Percentiles rank a stretch among this genome's conserved stretches.
Evolutionary conservation across 2,113 vertebrate genomes (phyloP).

Genomic region (Aphyosemion australe): DNA sequence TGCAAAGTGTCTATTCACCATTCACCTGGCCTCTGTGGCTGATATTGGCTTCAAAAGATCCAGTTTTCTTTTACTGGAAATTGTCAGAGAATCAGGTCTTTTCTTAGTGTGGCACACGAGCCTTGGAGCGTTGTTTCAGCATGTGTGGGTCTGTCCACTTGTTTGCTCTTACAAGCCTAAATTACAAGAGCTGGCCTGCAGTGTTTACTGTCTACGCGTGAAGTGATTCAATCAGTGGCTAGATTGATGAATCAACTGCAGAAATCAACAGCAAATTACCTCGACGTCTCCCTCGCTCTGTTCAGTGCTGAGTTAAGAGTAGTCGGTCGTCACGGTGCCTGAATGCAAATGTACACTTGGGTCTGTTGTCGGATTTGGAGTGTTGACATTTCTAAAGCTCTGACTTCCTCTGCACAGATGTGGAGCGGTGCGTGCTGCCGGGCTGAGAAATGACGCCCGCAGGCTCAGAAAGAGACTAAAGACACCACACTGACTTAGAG

Average conservation of each 20-base stretch:
- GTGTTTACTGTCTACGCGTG: conserved; percentile 40
- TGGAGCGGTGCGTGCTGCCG: conserved; percentile 23
- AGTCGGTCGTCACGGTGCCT: conserved; percentile 25
- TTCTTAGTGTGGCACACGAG: not conserved
- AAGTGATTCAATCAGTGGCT: conserved; percentile 50
- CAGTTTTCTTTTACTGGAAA: conserved; percentile 6
- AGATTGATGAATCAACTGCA: conserved; percentile 56
- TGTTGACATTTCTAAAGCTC: conserved; percentile 56
- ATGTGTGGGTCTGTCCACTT: not conserved
- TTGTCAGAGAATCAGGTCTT: conserved; percentile 7
- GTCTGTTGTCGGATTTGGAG: conserved; percentile 10
- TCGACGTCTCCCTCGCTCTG: conserved; percentile 55
- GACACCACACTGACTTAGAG: conserved; percentile 63
- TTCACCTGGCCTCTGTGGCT: conserved; percentile 36
- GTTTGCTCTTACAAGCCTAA: conserved; percentile 34
- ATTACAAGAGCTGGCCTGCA: conserved; percentile 33
- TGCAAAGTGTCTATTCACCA: conserved; percentile 41
- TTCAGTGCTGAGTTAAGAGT: conserved; percentile 21
- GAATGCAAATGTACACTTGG: conserved; percentile 57
- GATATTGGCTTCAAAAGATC: conserved; percentile 29
- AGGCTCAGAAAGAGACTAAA: conserved; percentile 46
- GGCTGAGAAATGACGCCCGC: conserved; percentile 46
- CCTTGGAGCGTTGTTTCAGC: not conserved
- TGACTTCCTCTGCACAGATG: conserved; percentile 20
- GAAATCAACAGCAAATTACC: conserved; percentile 58